phyloP scores from a whole-genome alignment of 1,140 invertebrate genomes.

The Drosophila albomicans region DNA sequence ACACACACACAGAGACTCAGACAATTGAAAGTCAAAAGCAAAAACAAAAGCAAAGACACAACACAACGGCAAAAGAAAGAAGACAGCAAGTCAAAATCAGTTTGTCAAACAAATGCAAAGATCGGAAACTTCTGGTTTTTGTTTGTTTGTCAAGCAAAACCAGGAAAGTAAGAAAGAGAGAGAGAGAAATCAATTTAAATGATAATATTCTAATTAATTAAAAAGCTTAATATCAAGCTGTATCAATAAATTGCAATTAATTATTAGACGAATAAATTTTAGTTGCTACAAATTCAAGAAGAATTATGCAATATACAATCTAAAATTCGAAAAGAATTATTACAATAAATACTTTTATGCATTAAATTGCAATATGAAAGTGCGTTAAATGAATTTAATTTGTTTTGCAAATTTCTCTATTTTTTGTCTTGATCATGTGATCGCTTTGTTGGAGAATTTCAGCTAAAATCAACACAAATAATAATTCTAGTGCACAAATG shows the following conservation, averaged over 20 bases:
- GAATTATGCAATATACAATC: neutral
- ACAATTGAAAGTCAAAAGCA: conserved; percentile 12
- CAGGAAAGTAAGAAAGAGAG: neutral
- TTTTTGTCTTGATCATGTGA: too few species aligned
- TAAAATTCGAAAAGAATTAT: neutral
- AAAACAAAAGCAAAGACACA: conserved; percentile 17
- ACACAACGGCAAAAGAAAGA: conserved; percentile 1
- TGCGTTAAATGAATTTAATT: too few species aligned
- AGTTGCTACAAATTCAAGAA: too few species aligned
- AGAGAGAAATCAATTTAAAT: neutral
- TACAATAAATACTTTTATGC: neutral
- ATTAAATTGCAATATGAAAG: too few species aligned
- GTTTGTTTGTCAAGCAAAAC: neutral
- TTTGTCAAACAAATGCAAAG: conserved; percentile 3
- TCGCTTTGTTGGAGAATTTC: neutral
- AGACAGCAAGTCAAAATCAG: conserved; percentile 9
- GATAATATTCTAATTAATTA: neutral
- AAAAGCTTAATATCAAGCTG: neutral
- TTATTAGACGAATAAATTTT: too few species aligned
- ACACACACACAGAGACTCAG: too few species aligned
- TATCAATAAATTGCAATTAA: too few species aligned
- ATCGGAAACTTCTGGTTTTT: conserved; percentile 6
- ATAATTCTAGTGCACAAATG: neutral
- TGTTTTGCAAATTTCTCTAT: too few species aligned
- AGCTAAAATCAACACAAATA: neutral